A percentile compares a stretch with the other conserved stretches of the same genome.
phyloP scores from a whole-genome alignment of 2,888 invertebrate species.

The Ornithoptera alexandrae region DNA sequence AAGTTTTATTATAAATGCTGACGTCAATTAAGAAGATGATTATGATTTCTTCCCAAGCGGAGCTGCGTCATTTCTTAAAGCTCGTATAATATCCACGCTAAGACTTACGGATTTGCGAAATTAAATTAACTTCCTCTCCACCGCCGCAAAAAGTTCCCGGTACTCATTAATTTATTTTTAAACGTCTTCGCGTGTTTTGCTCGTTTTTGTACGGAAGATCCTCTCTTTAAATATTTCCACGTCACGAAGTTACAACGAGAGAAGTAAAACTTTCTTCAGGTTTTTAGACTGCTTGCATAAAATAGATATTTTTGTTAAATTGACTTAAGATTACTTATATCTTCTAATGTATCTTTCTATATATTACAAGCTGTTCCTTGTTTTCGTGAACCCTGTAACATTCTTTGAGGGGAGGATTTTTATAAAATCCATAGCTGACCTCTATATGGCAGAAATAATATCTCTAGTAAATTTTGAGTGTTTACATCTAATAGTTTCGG shows the following conservation, averaged over 20 bases:
- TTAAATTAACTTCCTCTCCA: conserved; percentile 21
- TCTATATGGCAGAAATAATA: no score
- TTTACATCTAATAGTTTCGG: no score
- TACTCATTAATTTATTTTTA: conserved; percentile 26
- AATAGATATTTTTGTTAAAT: no score
- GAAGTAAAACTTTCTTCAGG: not conserved
- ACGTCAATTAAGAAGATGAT: not conserved
- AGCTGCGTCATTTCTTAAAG: not conserved
- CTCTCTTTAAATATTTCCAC: conserved; percentile 5
- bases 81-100: not conserved
- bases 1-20: not conserved
- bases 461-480: no score
- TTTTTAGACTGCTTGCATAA: no score
- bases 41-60: conserved; percentile 3
- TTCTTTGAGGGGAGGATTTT: no score
- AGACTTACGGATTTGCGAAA: conserved; percentile 10
- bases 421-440: no score
- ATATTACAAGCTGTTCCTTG: no score
- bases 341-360: no score
- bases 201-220: not conserved
- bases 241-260: not conserved
- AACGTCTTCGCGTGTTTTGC: conserved; percentile 14
- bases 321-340: no score
- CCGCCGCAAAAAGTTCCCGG: conserved; percentile 7
- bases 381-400: no score